Base-by-base conservation (phyloP, 2,113 vertebrate species). In the Setophaga kirtlandii region DNA sequence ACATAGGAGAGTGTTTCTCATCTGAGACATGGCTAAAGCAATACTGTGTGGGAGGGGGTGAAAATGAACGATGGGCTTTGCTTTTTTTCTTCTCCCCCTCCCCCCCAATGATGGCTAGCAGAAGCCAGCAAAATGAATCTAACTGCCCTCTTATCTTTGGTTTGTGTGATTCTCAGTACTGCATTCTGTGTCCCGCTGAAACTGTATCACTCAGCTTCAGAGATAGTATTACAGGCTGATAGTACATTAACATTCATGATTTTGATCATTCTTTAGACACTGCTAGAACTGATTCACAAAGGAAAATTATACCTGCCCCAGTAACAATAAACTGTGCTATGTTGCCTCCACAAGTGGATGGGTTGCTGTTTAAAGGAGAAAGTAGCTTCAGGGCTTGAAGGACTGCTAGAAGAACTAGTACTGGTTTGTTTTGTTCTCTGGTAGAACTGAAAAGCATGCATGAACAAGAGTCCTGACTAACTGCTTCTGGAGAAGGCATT, bases 81-180 rank as follows among this genome's bases (percentile, higher is more conserved):
- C 25, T 69, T 69, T 69, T 39, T 67, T 21, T 8, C 6, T 28
- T 8, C 0, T 2, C 4, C 6, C 3, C 5, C 1, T 3, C 1
- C 6, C 8, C 15, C 5, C 11, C 27, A 27, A 1, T 35, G 13
- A 5, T 69, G 18, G 25, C 9, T 46, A 69, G 49, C 49, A 50
- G 49, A 50, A 35, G 19, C 11, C 8, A 31, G 23, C 42, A 90
- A 65, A 59, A 63, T 60, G 11, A 37, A 3, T 80, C 20, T 46
- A 9, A 15, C 59, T 68, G 1, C 68, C 33, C 59, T 83, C 17
- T 56, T 86, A 31, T 27, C 35, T 81, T 60, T 69, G 47, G 21
- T 41, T 13, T 75, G 16, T 73, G 5, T 14, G 7, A 46, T 78
- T 81, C 50, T 63, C 18, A 25, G 59, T 62, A n/a, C 63, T 91